Evolutionary conservation across 2,797 vertebrate genomes (phyloP).

Genomic region (Galagoides demidoff): DNA sequence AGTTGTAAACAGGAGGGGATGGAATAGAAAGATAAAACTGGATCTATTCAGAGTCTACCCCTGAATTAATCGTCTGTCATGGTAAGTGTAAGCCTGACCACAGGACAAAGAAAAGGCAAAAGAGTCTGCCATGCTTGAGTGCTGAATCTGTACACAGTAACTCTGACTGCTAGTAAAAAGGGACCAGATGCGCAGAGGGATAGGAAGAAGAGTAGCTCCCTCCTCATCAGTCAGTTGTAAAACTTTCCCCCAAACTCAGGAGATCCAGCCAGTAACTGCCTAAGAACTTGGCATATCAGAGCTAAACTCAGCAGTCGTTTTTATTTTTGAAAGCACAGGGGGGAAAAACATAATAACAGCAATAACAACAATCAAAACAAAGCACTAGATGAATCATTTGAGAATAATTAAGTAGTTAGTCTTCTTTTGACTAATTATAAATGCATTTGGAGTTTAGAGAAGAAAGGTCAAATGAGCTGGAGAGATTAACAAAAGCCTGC

Average conservation of each 20-base stretch:
- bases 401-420: conserved; percentile 29
- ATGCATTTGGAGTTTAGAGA: conserved; percentile 42
- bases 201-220: background rate
- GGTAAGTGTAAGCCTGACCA: background rate
- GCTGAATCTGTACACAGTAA: background rate
- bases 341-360: background rate
- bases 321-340: conserved; percentile 4
- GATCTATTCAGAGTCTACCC: background rate
- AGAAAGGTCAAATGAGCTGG: background rate
- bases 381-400: background rate
- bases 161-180: background rate
- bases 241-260: background rate
- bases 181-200: background rate
- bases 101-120: background rate
- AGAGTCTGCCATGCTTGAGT: accelerated
- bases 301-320: background rate
- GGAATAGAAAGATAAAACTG: background rate
- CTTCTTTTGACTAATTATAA: conserved; percentile 30
- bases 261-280: background rate
- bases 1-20: background rate
- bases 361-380: conserved; percentile 29
- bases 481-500: background rate
- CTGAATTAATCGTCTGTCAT: background rate
- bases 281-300: background rate
- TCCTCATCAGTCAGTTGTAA: background rate